Conservation (phyloP, 2,888 invertebrate genomes). For the Harpagoxenus sublaevis region DNA sequence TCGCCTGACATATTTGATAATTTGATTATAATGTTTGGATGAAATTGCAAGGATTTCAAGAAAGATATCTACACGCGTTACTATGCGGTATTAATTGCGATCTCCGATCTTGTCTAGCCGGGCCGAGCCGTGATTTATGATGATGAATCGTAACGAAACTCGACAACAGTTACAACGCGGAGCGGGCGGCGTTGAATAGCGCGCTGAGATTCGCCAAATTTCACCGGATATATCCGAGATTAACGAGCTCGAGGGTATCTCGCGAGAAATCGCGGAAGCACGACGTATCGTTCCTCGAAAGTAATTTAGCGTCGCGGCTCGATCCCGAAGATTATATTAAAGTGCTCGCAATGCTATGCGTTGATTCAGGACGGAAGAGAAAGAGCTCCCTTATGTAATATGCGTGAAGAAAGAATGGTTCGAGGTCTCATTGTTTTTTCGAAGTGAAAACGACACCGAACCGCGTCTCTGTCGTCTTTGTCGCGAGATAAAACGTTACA, state of each 20-base stretch:
- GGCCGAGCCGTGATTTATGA: conserved; percentile 50
- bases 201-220: conserved; percentile 47
- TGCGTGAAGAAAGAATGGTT: conserved; percentile 19
- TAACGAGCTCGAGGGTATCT: conserved; percentile 52
- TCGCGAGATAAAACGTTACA: conserved; percentile 33
- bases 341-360: conserved; percentile 26
- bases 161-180: conserved; percentile 38
- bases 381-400: conserved; percentile 36
- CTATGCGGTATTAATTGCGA: conserved; percentile 45
- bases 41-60: conserved; percentile 26
- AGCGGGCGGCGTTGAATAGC: conserved; percentile 15
- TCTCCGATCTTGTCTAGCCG: conserved; percentile 35
- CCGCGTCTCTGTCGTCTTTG: neutral
- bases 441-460: conserved; percentile 42
- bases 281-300: conserved; percentile 39
- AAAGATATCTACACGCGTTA: conserved; percentile 39
- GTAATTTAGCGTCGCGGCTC: conserved; percentile 37
- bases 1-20: neutral
- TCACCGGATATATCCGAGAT: conserved; percentile 52
- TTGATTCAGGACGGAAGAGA: conserved; percentile 43
- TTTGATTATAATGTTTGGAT: conserved; percentile 31
- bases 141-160: conserved; percentile 55
- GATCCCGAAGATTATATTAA: conserved; percentile 47
- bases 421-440: conserved; percentile 19
- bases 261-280: conserved; percentile 55